Evolutionary conservation across 2,113 vertebrate genomes (phyloP), one percentile per base, ranked within the genome.

Genomic region (Pedionomus torquatus): DNA sequence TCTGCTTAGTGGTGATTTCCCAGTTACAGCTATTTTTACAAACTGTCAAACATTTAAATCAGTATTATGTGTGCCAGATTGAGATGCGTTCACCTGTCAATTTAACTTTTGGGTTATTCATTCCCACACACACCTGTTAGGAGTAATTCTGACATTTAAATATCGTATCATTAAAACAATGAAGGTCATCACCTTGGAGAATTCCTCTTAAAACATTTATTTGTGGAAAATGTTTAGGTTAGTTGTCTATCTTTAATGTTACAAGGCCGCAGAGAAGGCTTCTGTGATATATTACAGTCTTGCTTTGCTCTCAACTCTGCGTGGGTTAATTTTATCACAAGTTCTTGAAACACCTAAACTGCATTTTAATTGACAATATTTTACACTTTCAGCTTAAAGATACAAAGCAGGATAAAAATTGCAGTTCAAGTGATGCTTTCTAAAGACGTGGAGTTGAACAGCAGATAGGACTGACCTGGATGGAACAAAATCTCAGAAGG

Each of bases 1-100:
- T 68, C 48, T 79, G 43, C 81, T 87, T 78, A 79, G 77, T 44
- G 51, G 84, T 48, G 61, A 84, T 21, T 87, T 91, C 52, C 64
- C 77, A 95, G 80, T 89, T 82, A 91, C 43, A 87, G 69, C 30
- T 94, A 96, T 94, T 96, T 94, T 91, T 91, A 44, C 26, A 82
- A 91, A 78, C 30, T 79, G 77, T 87, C 83, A 80, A 71, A 68
- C 37, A n/a, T 35, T 64, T 0, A 71, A 51, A 88, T 89, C 55
- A 51, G 9, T 70, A 68, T 54, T 80, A 70, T 8, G 19, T 39
- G 16, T 44, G 51, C 35, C 39, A 92, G 70, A 65, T 11, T 90
- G 71, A 90, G n/a, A 81, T 5, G 25, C 20, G 37, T 72, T 86
- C 76, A 46, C 52, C 84, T 89, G 51, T 30, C 43, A 78, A 54